These are phyloP conservation scores for Drosophila sproati DNA, from an alignment of 1,140 invertebrate genomes.

Conservation along the genomic window DNA sequence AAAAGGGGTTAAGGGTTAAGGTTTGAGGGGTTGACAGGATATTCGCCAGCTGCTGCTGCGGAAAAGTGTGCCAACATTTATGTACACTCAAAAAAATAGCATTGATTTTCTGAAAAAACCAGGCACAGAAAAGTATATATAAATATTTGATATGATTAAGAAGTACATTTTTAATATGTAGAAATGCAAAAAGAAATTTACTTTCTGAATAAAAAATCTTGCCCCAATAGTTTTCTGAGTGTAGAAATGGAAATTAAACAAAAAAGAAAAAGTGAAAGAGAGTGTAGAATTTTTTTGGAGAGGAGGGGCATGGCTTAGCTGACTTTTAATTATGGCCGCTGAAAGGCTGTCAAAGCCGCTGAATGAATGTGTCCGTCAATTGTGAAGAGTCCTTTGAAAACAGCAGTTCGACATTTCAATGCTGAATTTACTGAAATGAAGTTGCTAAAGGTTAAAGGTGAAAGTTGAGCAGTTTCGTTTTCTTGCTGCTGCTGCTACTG, in stretches of 20 bases:
- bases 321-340: constrained; percentile 38
- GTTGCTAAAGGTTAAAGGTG: constrained; percentile 24
- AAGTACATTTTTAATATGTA: too few relatives aligned
- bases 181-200: too few relatives aligned
- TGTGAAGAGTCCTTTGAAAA: constrained; percentile 19
- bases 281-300: background rate
- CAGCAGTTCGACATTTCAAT: constrained; percentile 12
- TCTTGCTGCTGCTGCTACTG: background rate
- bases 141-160: too few relatives aligned
- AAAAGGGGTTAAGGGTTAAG: constrained; percentile 20
- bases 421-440: constrained; percentile 23
- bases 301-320: constrained; percentile 40
- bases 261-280: background rate
- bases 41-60: constrained; percentile 24
- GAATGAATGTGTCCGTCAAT: constrained; percentile 43
- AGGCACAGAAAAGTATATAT: too few relatives aligned
- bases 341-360: constrained; percentile 39
- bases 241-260: constrained; percentile 35
- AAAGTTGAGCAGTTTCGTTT: constrained; percentile 19
- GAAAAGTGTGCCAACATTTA: constrained; percentile 32
- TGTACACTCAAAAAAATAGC: background rate
- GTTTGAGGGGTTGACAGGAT: constrained; percentile 29
- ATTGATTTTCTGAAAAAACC: too few relatives aligned
- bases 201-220: too few relatives aligned
- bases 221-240: too few relatives aligned